Percentiles rank a stretch among this genome's conserved stretches.
These are phyloP conservation scores for Upupa epops DNA, from an alignment of 2,113 vertebrate species.

Conservation along the genomic window DNA sequence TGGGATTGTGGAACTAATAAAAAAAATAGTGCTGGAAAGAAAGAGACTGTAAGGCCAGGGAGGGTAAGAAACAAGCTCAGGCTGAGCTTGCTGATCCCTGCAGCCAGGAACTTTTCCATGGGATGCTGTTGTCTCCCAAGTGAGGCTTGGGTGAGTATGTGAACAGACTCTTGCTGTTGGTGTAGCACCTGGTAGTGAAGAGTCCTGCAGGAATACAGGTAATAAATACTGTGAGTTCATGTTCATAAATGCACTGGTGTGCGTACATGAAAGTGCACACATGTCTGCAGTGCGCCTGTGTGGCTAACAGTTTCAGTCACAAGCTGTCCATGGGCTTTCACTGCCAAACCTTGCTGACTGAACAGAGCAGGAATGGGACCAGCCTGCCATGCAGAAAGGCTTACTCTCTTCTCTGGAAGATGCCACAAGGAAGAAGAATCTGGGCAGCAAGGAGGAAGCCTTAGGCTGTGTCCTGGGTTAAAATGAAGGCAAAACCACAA, in stretches of 20 bases:
- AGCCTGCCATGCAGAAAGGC: not conserved
- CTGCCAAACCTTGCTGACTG: not conserved
- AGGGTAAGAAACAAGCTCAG: too few relatives aligned
- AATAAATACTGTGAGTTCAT: not conserved
- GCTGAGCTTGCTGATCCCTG: too few relatives aligned
- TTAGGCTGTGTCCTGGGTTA: too few relatives aligned
- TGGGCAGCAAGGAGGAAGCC: not conserved
- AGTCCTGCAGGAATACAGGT: not conserved
- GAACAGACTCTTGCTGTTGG: not conserved
- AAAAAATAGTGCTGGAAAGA: not conserved
- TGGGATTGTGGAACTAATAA: not conserved
- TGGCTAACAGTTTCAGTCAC: not conserved
- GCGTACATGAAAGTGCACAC: not conserved
- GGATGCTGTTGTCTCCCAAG: not conserved
- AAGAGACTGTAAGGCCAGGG: not conserved
- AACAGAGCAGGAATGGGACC: accelerated
- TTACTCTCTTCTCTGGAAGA: not conserved
- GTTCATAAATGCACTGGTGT: not conserved
- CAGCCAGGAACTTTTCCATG: too few relatives aligned
- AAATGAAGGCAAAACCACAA: too few relatives aligned
- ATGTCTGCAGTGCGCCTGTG: accelerated
- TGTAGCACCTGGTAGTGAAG: not conserved
- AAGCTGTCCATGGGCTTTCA: not conserved
- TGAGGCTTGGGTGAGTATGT: not conserved
- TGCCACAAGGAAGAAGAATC: too few relatives aligned